Evolutionary conservation across 2,797 vertebrate species (phyloP).

Genomic region (Enteromius anoplus): DNA sequence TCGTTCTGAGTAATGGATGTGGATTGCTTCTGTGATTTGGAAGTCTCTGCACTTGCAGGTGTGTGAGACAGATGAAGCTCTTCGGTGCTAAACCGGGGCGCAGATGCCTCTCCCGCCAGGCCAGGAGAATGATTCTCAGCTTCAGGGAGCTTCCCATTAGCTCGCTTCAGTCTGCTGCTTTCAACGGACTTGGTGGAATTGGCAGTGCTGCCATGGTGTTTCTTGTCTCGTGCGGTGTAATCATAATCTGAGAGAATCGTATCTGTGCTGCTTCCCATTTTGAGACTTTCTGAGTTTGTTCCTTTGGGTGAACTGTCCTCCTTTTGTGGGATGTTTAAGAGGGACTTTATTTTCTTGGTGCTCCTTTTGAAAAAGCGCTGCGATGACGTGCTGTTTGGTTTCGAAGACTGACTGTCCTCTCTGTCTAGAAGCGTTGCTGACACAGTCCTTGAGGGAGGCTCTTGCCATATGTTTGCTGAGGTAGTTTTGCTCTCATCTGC

Average conservation of each 20-base stretch:
- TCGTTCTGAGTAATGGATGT: conserved; percentile 6
- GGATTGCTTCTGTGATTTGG: conserved; percentile 54
- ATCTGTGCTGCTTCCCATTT: conserved; percentile 84
- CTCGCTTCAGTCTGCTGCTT: conserved; percentile 75
- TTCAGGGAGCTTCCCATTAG: conserved; percentile 67
- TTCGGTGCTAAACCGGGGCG: conserved; percentile 85
- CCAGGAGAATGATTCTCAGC: conserved; percentile 66
- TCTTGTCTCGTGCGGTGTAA: conserved; percentile 67
- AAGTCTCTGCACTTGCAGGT: conserved; percentile 36
- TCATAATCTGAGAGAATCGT: conserved; percentile 83
- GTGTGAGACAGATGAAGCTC: conserved; percentile 71
- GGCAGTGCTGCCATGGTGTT: conserved; percentile 66
- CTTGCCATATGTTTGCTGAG: conserved; percentile 62
- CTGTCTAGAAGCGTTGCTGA: conserved; percentile 80
- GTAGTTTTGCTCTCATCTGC: conserved; percentile 59
- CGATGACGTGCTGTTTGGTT: conserved; percentile 71
- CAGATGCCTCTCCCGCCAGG: conserved; percentile 76
- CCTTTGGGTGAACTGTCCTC: conserved; percentile 78
- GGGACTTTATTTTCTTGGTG: conserved; percentile 86
- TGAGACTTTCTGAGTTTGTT: conserved; percentile 76
- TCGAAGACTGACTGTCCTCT: conserved; percentile 70
- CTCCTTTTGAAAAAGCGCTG: conserved; percentile 85
- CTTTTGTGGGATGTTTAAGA: conserved; percentile 88
- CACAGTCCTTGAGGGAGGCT: conserved; percentile 75
- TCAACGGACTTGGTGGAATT: conserved; percentile 75